These are phyloP conservation scores for Macrophya annulata DNA, from an alignment of 2,888 invertebrate genomes.

Conservation along the genomic window DNA sequence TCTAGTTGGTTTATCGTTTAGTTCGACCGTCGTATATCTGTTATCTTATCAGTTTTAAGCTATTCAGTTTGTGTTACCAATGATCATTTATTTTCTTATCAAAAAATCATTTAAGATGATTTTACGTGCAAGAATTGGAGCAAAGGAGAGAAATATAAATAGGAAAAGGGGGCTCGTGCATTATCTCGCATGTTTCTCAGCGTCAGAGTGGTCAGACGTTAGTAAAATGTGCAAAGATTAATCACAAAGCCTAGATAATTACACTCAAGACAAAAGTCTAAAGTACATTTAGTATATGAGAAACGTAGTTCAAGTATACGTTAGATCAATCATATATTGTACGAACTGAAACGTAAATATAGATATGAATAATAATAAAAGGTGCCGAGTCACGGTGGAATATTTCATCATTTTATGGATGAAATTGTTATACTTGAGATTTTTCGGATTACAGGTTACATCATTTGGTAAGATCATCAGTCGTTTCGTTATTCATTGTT, in stretches of 20 bases:
- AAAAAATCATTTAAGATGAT: background rate
- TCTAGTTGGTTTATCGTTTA: constrained; percentile 33
- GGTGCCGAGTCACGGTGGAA: background rate
- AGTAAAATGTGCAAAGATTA: background rate
- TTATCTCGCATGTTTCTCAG: background rate
- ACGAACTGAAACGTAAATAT: background rate
- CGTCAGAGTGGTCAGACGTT: background rate
- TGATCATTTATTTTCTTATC: background rate
- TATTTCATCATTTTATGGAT: background rate
- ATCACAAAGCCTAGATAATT: background rate
- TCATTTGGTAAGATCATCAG: background rate
- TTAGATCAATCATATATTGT: background rate
- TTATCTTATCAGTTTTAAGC: constrained; percentile 48
- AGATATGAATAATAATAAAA: background rate
- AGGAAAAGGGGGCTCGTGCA: background rate
- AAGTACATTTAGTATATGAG: background rate
- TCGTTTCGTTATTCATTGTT: background rate
- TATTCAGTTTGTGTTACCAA: background rate
- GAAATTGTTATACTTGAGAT: background rate
- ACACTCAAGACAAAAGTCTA: background rate
- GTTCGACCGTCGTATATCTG: background rate
- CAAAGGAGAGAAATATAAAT: background rate
- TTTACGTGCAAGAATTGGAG: background rate
- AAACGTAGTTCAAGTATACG: background rate
- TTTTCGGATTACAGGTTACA: background rate